A percentile compares a stretch with the other conserved stretches of the same genome.
These are phyloP conservation scores for Lemur catta DNA, from an alignment of 2,797 vertebrate species.

Conservation along the genomic window DNA sequence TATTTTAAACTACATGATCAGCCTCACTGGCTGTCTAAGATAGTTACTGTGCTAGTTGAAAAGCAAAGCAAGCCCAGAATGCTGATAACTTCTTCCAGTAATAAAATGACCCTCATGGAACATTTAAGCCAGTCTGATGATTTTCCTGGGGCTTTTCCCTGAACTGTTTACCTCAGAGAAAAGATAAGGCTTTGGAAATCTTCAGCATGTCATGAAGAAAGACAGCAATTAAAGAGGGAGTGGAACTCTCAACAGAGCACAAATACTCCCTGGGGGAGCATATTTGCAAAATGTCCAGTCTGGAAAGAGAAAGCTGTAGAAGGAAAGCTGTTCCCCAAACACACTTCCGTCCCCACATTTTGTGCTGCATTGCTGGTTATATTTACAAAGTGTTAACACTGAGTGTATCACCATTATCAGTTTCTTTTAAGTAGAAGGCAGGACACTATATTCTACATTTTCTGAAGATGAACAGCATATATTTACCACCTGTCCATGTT, in stretches of 20 bases:
- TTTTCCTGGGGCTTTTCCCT: slow-evolving; percentile 74
- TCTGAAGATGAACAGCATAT: background rate
- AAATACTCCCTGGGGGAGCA: background rate
- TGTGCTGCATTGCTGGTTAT: background rate
- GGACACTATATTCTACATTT: background rate
- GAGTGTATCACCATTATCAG: background rate
- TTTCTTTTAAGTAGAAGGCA: background rate
- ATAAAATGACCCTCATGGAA: background rate
- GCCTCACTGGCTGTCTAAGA: background rate
- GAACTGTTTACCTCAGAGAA: slow-evolving; percentile 69
- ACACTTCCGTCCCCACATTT: background rate
- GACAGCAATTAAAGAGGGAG: slow-evolving; percentile 39
- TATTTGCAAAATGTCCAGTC: background rate
- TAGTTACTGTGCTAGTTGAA: background rate
- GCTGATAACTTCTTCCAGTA: background rate
- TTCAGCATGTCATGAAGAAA: slow-evolving; percentile 52
- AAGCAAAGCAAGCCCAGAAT: background rate
- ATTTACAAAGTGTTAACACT: background rate
- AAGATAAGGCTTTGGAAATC: slow-evolving; percentile 64
- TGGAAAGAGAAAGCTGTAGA: background rate
- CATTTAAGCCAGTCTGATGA: background rate
- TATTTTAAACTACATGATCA: background rate
- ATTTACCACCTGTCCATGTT: background rate
- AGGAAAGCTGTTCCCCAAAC: background rate
- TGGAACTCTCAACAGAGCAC: background rate